A percentile compares a stretch with the other conserved stretches of the same genome.
These are phyloP conservation scores for Stegodyphus mimosarum DNA, from an alignment of 1,140 invertebrate genomes.

Conservation along the genomic window DNA sequence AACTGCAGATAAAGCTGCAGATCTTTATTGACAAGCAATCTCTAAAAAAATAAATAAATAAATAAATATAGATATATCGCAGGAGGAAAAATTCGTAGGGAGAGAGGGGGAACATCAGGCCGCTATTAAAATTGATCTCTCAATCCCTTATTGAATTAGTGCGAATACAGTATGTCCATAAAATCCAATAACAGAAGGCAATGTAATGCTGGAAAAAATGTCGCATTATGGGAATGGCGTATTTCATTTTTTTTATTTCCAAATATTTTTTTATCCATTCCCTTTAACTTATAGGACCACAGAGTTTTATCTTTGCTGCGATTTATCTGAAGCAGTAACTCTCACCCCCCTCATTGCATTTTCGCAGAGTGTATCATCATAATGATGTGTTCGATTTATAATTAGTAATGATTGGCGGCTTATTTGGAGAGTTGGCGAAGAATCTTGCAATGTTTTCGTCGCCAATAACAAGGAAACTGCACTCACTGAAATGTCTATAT, in stretches of 20 bases:
- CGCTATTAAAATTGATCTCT: slow-evolving; percentile 54
- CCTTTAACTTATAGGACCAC: slow-evolving; percentile 1
- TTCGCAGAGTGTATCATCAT: slow-evolving; percentile 9
- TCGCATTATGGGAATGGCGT: slow-evolving; percentile 24
- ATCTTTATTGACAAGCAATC: slow-evolving; percentile 53
- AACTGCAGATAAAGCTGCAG: slow-evolving; percentile 22
- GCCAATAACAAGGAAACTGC: too few species aligned
- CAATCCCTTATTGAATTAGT: slow-evolving; percentile 40
- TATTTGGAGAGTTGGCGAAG: slow-evolving; percentile 10
- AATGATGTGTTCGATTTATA: slow-evolving; percentile 56
- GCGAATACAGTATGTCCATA: slow-evolving; percentile 22
- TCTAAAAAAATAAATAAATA: too few species aligned
- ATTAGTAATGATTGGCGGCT: slow-evolving; percentile 28
- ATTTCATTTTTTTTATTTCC: not conserved
- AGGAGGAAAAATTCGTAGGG: too few species aligned
- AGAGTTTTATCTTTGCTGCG: slow-evolving; percentile 27
- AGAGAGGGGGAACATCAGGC: not conserved
- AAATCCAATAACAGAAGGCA: slow-evolving; percentile 49
- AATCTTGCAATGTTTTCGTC: not conserved
- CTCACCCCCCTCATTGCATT: not conserved
- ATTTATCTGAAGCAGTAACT: slow-evolving; percentile 48
- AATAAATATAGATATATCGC: too few species aligned
- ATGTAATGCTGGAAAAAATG: slow-evolving; percentile 1
- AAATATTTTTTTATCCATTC: slow-evolving; percentile 14
- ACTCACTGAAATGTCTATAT: too few species aligned